Base-by-base conservation (phyloP, 2,888 invertebrate species). In the Deilephila porcellus region DNA sequence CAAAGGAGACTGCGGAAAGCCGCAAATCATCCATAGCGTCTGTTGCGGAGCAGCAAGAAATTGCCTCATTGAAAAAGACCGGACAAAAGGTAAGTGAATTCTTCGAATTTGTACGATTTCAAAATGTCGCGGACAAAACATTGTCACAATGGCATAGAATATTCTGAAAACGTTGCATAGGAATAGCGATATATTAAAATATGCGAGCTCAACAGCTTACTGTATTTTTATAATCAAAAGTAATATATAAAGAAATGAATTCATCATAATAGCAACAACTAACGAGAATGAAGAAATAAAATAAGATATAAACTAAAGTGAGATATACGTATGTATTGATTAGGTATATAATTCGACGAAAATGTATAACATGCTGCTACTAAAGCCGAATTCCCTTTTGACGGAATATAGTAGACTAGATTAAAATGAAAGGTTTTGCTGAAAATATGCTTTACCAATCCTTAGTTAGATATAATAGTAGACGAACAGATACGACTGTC, bases 1-100 rank as follows among this genome's bases (percentile, higher is more conserved):
- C 94, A 74, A 93, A 94, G 74, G 94, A 95, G 84, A 88, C 93
- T 77, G 88, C 94, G 37, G 95, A 95, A 79, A 94, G 93, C 82
- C 92, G 95, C 84, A 94, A 95, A 73, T 94, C 95, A 6, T 95
- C 95, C 0, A 81, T 95, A 76, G 86, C 94, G 4, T 83, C 91
- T 73, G 85, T 91, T 34, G 88, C 91, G 64, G 93, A 95, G 82
- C 88, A 92, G 79, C 90, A 94, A 82, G 89, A 94, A 78, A 86
- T 88, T 20, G 78, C 90, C 56, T 81, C 89, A 70, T 75, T 93
- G 71, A 94, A 93, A 85, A 94, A 94, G 85, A 83, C 89, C 60
- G 87, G 87, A 29, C 90, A 91, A 72, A 93, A 86, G 91, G 94
- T 94, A 88, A 84, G 84, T 80, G 6, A 52, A n/a, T 32, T 8